Evolutionary conservation across 2,113 vertebrate species (phyloP).

Genomic region (Mohoua ochrocephala): DNA sequence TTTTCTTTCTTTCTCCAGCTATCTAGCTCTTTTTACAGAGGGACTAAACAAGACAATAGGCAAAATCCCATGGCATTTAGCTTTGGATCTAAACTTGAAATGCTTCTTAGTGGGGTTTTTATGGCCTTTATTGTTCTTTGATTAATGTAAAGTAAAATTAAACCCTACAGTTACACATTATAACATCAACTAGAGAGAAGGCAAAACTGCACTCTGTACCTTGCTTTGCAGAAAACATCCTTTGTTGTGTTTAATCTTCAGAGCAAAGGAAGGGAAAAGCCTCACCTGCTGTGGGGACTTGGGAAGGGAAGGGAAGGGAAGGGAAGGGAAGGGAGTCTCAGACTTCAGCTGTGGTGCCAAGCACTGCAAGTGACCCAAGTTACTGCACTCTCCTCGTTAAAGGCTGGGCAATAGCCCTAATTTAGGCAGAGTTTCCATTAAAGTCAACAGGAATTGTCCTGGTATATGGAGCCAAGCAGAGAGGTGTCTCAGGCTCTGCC

Average conservation of each 20-base stretch:
- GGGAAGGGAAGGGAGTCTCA: not conserved
- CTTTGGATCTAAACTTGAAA: slow-evolving; percentile 67
- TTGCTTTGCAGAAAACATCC: slow-evolving; percentile 36
- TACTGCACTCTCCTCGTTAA: rapidly evolving
- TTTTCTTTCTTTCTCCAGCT: slow-evolving; percentile 84
- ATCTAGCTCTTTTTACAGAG: slow-evolving; percentile 70
- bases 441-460: not conserved
- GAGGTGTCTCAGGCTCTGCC: not conserved
- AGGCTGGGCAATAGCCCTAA: not conserved
- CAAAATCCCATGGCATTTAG: slow-evolving; percentile 65
- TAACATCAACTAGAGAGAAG: slow-evolving; percentile 48
- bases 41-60: slow-evolving; percentile 68
- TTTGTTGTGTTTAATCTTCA: slow-evolving; percentile 42
- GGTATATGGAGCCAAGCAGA: not conserved
- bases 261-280: not conserved
- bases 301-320: not conserved
- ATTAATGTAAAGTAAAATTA: slow-evolving; percentile 77
- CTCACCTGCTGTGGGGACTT: not conserved
- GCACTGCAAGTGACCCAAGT: not conserved
- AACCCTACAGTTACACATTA: slow-evolving; percentile 70
- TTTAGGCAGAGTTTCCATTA: not conserved
- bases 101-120: slow-evolving; percentile 63
- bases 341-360: not conserved
- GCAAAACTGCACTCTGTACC: not conserved
- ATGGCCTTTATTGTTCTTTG: slow-evolving; percentile 71